Evolutionary conservation across 1,140 invertebrate genomes (phyloP).

Genomic region (Aleiodes sp.): DNA sequence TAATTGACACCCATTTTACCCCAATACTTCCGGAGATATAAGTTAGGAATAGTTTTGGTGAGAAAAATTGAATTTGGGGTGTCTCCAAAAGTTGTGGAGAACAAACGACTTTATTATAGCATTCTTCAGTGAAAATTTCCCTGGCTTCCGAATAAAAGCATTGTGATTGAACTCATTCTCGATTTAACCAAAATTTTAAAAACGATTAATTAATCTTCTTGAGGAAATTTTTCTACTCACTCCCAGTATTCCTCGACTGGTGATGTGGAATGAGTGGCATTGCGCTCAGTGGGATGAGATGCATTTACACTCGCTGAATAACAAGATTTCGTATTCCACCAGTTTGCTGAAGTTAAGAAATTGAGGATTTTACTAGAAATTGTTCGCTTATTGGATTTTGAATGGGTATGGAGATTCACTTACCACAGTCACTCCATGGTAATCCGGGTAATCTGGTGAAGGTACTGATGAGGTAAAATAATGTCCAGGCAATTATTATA

Average conservation of each 20-base stretch:
- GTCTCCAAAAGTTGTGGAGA: too few relatives aligned
- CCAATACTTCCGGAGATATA: too few relatives aligned
- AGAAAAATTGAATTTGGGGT: too few relatives aligned
- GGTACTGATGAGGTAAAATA: constrained; percentile 71
- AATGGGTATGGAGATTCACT: constrained; percentile 49
- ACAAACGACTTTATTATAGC: too few relatives aligned
- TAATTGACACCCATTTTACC: too few relatives aligned
- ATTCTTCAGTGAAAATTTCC: too few relatives aligned
- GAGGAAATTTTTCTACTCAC: too few relatives aligned
- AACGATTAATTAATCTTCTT: too few relatives aligned
- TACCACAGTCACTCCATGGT: constrained; percentile 70
- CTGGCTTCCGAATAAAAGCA: not conserved
- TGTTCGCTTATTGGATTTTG: too few relatives aligned
- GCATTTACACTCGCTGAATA: constrained; percentile 23
- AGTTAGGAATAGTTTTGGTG: too few relatives aligned
- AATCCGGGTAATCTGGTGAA: constrained; percentile 64
- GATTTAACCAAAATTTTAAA: not conserved
- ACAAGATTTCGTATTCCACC: constrained; percentile 69
- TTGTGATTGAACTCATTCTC: not conserved
- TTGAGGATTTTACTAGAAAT: too few relatives aligned
- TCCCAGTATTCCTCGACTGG: constrained; percentile 75
- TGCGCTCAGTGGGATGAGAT: not conserved
- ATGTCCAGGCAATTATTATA: constrained; percentile 73
- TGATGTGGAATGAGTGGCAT: constrained; percentile 52
- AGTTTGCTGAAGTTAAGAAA: constrained; percentile 59